Base-by-base conservation (phyloP, 2,113 vertebrate species). In the Trochalopteron elliotii region DNA sequence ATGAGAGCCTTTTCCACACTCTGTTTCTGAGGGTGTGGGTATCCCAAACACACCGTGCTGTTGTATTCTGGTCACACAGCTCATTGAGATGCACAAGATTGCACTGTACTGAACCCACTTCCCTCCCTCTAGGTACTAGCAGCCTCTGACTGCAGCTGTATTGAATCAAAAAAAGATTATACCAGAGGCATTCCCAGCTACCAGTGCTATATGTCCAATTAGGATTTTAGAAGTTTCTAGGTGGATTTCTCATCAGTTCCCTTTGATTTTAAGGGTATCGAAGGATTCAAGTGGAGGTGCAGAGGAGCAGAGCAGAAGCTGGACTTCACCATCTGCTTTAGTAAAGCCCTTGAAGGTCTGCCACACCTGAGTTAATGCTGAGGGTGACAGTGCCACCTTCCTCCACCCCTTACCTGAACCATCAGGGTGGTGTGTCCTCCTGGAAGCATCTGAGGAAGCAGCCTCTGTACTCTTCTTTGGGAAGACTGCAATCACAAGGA, bases 131-230 rank as follows among this genome's bases (percentile, higher is more conserved):
- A 3, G 64, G 60, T 52, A 86, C 52, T 56, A 44, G 83, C 60
- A 81, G 30, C 39, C 53, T 84, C 76, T 63, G 68, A 78, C 44
- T 63, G 60, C 39, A 42, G 31, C 8, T 63, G 30, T 21, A 56
- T 63, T 63, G 71, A 89, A 81, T 60, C 47, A 30, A 74, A 88
- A 77, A 77, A 83, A 63, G 15, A 78, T 74, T 40, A 93, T 89
- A 37, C 35, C 19, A 27, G 71, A 37, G 44, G 7, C 45, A 71
- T 60, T 63, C 11, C 15, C 80, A 84, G 24, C 45, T 75, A 12
- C 39, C 71, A 20, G 12, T 83, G 71, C 39, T 52, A 4, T 8
- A 12, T 47, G 33, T n/a, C 35, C 25, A 31, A 37, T 75, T 22
- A 71, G 40, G 56, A 22, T 25, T 89, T 90, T 59, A 78, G 39